Conservation (phyloP, 2,888 invertebrate species). For the Oscheius sp. region DNA sequence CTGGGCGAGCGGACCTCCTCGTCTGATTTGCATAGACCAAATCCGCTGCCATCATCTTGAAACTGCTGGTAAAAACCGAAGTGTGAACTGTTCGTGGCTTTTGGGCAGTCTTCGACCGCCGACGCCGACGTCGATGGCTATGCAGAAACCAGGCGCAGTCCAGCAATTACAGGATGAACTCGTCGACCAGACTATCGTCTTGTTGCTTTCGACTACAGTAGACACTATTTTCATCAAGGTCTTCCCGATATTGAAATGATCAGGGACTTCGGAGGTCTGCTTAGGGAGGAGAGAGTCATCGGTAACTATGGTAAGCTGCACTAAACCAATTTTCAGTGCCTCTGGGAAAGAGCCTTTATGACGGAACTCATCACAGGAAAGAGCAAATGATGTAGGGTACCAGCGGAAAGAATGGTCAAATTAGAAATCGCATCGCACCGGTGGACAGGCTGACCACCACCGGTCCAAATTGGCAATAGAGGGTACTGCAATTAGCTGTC, state of each 20-base stretch:
- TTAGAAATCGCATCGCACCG: neutral
- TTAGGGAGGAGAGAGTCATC: neutral
- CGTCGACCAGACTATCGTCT: slow-evolving; percentile 8
- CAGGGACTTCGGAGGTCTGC: too few relatives aligned
- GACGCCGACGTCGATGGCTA: neutral
- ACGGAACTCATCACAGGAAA: neutral
- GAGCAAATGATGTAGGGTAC: neutral
- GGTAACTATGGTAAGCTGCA: neutral
- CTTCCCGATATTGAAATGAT: too few relatives aligned
- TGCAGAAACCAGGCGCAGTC: slow-evolving; percentile 7
- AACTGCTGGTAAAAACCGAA: slow-evolving; percentile 17
- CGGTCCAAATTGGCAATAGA: slow-evolving; percentile 33
- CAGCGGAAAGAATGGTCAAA: slow-evolving; percentile 1
- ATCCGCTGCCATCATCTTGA: slow-evolving; percentile 30
- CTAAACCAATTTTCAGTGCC: too few relatives aligned
- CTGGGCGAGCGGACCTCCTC: slow-evolving; percentile 1
- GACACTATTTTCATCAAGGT: too few relatives aligned
- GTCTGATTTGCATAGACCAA: slow-evolving; percentile 34
- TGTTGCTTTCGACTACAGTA: neutral
- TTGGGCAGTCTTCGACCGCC: neutral
- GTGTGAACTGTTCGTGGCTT: neutral
- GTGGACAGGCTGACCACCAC: slow-evolving; percentile 3
- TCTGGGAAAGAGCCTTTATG: too few relatives aligned
- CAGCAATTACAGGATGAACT: slow-evolving; percentile 29
- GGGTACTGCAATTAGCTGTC: slow-evolving; percentile 32